A percentile compares a stretch with the other conserved stretches of the same genome.
These are phyloP conservation scores for Microdon myrmicae DNA, from an alignment of 2,888 invertebrate species.

Conservation along the genomic window DNA sequence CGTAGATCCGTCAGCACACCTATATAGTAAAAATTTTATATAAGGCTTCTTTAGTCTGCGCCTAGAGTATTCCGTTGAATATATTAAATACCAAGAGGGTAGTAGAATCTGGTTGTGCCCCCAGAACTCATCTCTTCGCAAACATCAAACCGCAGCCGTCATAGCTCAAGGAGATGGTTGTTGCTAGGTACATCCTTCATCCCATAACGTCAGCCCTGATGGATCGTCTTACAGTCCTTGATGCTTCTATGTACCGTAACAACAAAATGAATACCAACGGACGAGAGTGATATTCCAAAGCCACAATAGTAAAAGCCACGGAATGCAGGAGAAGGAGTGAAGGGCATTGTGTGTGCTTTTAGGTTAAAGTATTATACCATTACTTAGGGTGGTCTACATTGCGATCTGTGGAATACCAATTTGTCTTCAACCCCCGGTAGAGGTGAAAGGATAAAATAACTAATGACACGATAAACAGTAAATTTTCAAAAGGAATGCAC, in stretches of 20 bases:
- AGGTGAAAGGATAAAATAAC: constrained; percentile 43
- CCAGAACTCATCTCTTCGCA: constrained; percentile 28
- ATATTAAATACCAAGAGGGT: constrained; percentile 20
- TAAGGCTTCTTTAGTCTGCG: constrained; percentile 6
- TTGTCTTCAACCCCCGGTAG: constrained; percentile 19
- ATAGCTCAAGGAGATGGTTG: too few relatives aligned
- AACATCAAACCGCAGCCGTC: constrained; percentile 47
- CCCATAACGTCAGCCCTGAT: too few relatives aligned
- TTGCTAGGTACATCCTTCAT: too few relatives aligned
- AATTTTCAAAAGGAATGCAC: constrained; percentile 46
- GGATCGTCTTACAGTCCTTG: too few relatives aligned
- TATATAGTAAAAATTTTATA: too few relatives aligned
- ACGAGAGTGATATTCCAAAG: constrained; percentile 35
- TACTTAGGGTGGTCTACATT: constrained; percentile 35
- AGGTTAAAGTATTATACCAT: constrained; percentile 37
- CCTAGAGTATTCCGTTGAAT: constrained; percentile 20
- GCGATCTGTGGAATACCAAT: constrained; percentile 48
- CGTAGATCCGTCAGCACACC: constrained; percentile 1
- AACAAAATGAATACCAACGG: constrained; percentile 36
- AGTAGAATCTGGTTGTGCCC: constrained; percentile 13
- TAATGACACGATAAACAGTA: constrained; percentile 35
- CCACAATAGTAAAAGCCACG: constrained; percentile 37
- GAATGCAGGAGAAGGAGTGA: too few relatives aligned
- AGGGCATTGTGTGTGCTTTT: too few relatives aligned
- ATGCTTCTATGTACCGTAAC: constrained; percentile 10